A percentile compares a stretch with the other conserved stretches of the same genome.
phyloP scores from a whole-genome alignment of 2,113 vertebrate genomes.

The Ceyx melanurus region DNA sequence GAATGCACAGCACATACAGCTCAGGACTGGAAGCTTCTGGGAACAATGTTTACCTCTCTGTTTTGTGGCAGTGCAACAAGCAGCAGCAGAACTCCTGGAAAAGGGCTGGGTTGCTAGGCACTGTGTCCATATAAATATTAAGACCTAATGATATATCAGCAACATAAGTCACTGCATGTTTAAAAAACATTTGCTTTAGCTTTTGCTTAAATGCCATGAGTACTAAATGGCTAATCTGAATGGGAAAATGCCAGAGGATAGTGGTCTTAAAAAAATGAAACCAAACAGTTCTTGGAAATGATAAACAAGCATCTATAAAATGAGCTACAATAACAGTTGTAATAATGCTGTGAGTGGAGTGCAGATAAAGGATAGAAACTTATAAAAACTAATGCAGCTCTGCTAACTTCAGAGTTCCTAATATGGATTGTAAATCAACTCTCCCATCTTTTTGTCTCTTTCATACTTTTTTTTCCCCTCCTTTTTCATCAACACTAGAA shows the following conservation, averaged over 20 bases:
- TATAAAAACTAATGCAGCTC: background rate
- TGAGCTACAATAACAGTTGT: background rate
- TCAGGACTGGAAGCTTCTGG: background rate
- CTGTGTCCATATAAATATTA: conserved; percentile 1
- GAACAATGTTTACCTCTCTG: background rate
- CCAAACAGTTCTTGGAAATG: background rate
- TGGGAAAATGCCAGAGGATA: background rate
- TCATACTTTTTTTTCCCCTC: background rate
- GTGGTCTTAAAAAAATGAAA: conserved; percentile 18
- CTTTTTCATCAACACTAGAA: background rate
- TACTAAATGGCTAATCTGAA: conserved; percentile 22
- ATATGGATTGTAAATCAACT: background rate
- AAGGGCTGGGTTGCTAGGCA: conserved; percentile 14
- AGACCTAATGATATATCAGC: background rate
- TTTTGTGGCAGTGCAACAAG: background rate
- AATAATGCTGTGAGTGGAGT: background rate
- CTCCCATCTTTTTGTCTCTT: background rate
- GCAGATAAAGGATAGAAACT: background rate
- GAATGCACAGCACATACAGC: background rate
- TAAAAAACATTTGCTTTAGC: conserved; percentile 15
- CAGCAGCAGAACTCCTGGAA: conserved; percentile 14
- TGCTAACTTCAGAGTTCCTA: background rate
- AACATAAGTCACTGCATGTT: background rate
- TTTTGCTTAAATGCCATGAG: background rate
- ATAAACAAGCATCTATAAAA: conserved; percentile 22